These are phyloP conservation scores for Molossus molossus DNA, from an alignment of 2,797 vertebrate species.

Conservation along the genomic window DNA sequence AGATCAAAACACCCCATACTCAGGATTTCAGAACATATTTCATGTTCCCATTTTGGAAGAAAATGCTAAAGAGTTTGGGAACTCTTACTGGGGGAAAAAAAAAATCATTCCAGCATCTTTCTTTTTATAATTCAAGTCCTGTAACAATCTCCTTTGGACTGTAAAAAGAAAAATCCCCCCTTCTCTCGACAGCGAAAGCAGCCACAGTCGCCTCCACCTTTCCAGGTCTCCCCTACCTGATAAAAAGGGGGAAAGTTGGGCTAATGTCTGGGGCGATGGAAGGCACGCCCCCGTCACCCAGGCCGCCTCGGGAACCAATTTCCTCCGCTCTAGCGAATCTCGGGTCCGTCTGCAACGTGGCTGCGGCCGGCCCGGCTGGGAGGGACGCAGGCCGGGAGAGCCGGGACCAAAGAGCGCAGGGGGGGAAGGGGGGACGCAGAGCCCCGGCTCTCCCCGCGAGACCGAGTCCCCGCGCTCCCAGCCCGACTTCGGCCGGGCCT, in stretches of 20 bases:
- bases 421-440: background rate
- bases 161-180: background rate
- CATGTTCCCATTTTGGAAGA: background rate
- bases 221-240: background rate
- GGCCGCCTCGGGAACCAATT: background rate
- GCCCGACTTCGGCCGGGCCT: background rate
- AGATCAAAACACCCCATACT: background rate
- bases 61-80: slow-evolving; percentile 12
- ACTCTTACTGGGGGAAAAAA: background rate
- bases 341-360: slow-evolving; percentile 43
- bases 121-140: background rate
- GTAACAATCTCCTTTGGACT: background rate
- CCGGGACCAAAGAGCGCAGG: background rate
- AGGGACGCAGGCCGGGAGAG: background rate
- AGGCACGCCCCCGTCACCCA: slow-evolving; percentile 50
- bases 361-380: background rate
- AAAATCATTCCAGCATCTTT: background rate
- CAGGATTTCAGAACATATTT: background rate
- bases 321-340: background rate
- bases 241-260: background rate
- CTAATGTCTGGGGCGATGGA: background rate
- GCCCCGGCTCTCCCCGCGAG: background rate
- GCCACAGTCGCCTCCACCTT: background rate
- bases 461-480: background rate
- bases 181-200: background rate